Conservation (phyloP, 2,797 vertebrate genomes). For the Microctenopoma lineatum region DNA sequence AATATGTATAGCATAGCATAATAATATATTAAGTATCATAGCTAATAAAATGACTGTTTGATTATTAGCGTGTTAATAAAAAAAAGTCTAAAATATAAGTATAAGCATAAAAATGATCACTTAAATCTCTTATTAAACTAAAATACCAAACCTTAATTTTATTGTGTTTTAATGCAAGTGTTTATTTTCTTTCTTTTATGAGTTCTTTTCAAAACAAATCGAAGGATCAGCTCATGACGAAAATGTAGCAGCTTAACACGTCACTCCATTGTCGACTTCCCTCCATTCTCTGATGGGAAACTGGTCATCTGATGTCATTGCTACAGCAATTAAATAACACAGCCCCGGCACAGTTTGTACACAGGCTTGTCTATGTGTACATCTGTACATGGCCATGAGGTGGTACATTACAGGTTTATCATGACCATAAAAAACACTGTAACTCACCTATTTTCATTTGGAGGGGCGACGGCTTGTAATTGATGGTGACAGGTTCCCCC, state of each 20-base stretch:
- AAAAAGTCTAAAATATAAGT: too few relatives aligned
- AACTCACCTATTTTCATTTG: slow-evolving; percentile 96
- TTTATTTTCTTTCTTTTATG: neutral
- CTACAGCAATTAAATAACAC: neutral
- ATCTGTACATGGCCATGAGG: neutral
- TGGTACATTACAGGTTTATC: too few relatives aligned
- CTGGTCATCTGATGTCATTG: too few relatives aligned
- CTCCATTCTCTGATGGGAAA: too few relatives aligned
- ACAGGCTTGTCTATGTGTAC: neutral
- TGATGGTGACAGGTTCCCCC: slow-evolving; percentile 94
- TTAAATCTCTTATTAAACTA: neutral
- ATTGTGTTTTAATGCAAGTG: neutral
- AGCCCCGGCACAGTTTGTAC: neutral
- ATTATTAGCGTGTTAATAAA: too few relatives aligned
- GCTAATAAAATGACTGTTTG: too few relatives aligned
- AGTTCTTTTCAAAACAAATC: neutral
- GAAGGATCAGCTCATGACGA: neutral
- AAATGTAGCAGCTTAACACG: neutral
- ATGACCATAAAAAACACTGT: neutral
- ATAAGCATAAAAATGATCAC: neutral
- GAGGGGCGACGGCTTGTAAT: slow-evolving; percentile 98
- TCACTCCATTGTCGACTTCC: too few relatives aligned
- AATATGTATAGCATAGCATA: too few relatives aligned
- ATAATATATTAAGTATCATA: too few relatives aligned
- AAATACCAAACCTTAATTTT: neutral